A percentile compares a stretch with the other conserved stretches of the same genome.
These are phyloP conservation scores for Anthophora plumipes DNA, from an alignment of 2,888 invertebrate species.

Conservation along the genomic window DNA sequence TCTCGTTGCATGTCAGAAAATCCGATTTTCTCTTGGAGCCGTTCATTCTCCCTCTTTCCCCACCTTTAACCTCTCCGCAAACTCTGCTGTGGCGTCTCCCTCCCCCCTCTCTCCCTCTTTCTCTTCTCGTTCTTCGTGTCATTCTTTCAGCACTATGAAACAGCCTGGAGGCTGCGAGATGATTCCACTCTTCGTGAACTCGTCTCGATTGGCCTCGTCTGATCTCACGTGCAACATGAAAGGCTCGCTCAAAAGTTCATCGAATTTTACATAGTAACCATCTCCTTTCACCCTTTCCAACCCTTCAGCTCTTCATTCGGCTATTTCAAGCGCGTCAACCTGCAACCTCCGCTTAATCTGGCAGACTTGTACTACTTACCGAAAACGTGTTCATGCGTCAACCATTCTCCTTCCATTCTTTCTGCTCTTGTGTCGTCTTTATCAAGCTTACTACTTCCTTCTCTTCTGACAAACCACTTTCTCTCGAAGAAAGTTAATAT, in stretches of 20 bases:
- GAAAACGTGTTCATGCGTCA: conserved; percentile 56
- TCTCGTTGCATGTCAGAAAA: conserved; percentile 70
- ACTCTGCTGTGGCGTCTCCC: not conserved
- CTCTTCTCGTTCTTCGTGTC: conserved; percentile 13
- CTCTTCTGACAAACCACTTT: not conserved
- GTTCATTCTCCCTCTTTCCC: conserved; percentile 26
- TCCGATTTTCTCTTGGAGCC: conserved; percentile 70
- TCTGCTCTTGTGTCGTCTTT: not conserved
- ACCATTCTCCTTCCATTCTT: conserved; percentile 19
- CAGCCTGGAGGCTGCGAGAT: conserved; percentile 78
- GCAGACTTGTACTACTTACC: conserved; percentile 15
- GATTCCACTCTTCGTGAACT: conserved; percentile 52
- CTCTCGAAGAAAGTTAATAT: not conserved
- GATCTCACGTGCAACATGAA: conserved; percentile 47
- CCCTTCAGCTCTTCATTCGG: conserved; percentile 75
- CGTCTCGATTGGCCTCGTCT: conserved; percentile 28
- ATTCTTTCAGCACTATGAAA: conserved; percentile 67
- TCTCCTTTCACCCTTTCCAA: conserved; percentile 66
- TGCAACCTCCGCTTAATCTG: conserved; percentile 40
- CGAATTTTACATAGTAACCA: conserved; percentile 83
- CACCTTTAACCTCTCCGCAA: not conserved
- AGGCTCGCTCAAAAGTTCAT: conserved; percentile 79
- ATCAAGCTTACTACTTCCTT: not conserved
- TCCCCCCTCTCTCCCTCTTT: not conserved
- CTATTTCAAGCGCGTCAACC: conserved; percentile 67